These are phyloP conservation scores for Tipula helvola DNA, from an alignment of 2,888 invertebrate genomes.

Conservation along the genomic window DNA sequence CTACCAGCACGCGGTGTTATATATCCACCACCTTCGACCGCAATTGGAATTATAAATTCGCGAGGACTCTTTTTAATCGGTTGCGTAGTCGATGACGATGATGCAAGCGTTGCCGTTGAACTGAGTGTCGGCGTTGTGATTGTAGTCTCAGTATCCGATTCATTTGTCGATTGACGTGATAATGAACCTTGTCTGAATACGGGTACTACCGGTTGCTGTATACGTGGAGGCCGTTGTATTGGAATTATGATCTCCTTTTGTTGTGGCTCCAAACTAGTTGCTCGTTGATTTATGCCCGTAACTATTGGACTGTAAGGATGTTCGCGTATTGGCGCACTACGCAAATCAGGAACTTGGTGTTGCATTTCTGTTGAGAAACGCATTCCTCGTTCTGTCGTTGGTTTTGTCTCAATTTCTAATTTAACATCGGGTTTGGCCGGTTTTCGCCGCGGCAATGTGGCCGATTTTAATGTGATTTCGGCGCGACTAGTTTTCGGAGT, in stretches of 20 bases:
- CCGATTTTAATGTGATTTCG: constrained; percentile 52
- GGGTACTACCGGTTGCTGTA: neutral
- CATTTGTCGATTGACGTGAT: constrained; percentile 52
- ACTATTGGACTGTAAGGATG: constrained; percentile 32
- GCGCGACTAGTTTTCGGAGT: constrained; percentile 46
- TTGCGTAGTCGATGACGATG: constrained; percentile 33
- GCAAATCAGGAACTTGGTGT: constrained; percentile 39
- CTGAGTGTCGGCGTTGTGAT: constrained; percentile 35
- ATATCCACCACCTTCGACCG: constrained; percentile 80
- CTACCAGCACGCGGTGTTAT: constrained; percentile 51
- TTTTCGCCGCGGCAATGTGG: constrained; percentile 51
- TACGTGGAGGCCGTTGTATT: constrained; percentile 40
- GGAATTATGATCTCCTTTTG: constrained; percentile 56
- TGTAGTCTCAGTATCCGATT: constrained; percentile 56
- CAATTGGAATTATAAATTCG: constrained; percentile 88
- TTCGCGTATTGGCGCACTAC: constrained; percentile 34
- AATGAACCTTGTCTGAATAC: constrained; percentile 27
- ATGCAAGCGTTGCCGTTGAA: constrained; percentile 29
- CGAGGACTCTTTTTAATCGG: constrained; percentile 80
- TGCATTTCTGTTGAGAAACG: constrained; percentile 49
- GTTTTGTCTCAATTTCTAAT: constrained; percentile 39
- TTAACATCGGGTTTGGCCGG: constrained; percentile 52
- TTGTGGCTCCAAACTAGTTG: constrained; percentile 43
- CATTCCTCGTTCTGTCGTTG: constrained; percentile 26
- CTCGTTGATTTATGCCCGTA: constrained; percentile 33